A percentile compares a stretch with the other conserved stretches of the same genome.
Conservation (phyloP, 2,797 vertebrate species). For the Pogonophryne albipinna region DNA sequence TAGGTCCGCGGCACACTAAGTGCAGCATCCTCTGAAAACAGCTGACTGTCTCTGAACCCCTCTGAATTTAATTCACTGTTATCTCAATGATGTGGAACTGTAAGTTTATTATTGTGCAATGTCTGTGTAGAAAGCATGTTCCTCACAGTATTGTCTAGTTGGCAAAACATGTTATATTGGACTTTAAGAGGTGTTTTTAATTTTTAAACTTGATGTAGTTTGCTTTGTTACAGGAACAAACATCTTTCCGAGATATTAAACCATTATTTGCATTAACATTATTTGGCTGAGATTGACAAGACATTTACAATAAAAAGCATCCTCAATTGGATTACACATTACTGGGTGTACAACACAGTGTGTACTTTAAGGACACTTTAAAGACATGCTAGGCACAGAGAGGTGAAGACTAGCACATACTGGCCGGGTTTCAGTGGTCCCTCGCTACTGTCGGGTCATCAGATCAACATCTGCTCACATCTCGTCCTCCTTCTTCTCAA, state of each 20-base stretch:
- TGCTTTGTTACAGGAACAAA: background rate
- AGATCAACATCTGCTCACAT: constrained; percentile 10
- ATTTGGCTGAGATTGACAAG: constrained; percentile 5
- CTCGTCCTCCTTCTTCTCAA: constrained; percentile 69
- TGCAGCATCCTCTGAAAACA: constrained; percentile 8
- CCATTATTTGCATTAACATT: constrained; percentile 26
- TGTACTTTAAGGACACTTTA: constrained; percentile 63
- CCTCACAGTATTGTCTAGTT: background rate
- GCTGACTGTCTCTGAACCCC: background rate
- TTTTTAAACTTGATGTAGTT: background rate
- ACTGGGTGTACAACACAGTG: background rate
- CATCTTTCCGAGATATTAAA: constrained; percentile 7
- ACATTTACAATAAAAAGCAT: constrained; percentile 4
- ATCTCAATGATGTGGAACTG: too few relatives aligned
- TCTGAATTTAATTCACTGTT: background rate
- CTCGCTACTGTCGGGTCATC: constrained; percentile 3
- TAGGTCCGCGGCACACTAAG: background rate
- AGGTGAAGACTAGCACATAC: constrained; percentile 52
- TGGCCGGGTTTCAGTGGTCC: constrained; percentile 54
- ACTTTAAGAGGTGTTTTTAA: background rate
- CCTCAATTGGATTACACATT: background rate
- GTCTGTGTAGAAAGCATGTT: background rate
- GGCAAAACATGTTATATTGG: background rate
- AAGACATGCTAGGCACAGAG: constrained; percentile 44
- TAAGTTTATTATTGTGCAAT: too few relatives aligned